Evolutionary conservation across 2,888 invertebrate species (phyloP).

Genomic region (Pediacus dermestoides): DNA sequence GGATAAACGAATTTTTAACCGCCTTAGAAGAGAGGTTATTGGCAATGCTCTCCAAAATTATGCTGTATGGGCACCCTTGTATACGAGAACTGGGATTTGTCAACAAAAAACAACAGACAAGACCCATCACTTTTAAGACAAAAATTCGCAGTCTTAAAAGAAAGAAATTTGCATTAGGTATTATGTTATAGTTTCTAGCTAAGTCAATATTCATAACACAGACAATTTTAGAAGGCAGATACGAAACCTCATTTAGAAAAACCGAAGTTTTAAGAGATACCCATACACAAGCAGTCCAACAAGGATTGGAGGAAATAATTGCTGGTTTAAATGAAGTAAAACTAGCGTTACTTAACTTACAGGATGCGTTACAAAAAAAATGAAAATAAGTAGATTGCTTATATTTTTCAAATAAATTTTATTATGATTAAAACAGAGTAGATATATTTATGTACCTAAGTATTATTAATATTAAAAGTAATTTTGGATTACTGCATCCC

Average conservation of each 20-base stretch:
- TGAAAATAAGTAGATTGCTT: neutral
- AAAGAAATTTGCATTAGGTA: too few species aligned
- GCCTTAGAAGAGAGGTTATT: neutral
- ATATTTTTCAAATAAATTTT: too few species aligned
- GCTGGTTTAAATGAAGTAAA: neutral
- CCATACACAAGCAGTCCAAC: neutral
- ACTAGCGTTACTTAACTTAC: neutral
- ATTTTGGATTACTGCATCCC: constrained; percentile 1
- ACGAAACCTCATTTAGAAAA: too few species aligned
- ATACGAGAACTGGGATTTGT: neutral
- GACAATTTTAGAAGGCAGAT: too few species aligned
- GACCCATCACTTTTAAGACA: too few species aligned
- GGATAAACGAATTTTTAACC: constrained; percentile 1
- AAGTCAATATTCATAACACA: too few species aligned
- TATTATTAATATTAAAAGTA: neutral
- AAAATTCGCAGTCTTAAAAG: neutral
- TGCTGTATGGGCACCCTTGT: neutral
- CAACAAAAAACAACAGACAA: too few species aligned
- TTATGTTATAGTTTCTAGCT: too few species aligned
- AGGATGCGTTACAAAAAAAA: neutral
- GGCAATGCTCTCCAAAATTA: neutral
- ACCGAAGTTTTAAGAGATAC: too few species aligned
- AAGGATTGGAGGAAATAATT: neutral
- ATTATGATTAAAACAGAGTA: too few species aligned
- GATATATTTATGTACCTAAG: too few species aligned